Evolutionary conservation across 2,888 invertebrate species (phyloP).

Genomic region (Eristalinus aeneus): DNA sequence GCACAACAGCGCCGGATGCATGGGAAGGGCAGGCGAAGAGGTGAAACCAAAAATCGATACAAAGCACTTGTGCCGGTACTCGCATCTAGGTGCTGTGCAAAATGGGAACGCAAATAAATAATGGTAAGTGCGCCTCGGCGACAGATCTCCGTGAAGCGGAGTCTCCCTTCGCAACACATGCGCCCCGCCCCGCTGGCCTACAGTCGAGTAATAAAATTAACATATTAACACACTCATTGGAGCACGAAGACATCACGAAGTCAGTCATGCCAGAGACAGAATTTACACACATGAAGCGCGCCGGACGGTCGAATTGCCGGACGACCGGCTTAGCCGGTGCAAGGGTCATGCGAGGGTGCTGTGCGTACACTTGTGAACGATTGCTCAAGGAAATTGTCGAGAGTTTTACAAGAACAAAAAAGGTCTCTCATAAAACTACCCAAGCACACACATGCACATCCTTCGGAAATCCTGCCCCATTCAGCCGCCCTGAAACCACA

Average conservation of each 20-base stretch:
- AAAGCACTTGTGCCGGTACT: background rate
- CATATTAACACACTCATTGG: constrained; percentile 20
- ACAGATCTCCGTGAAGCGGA: background rate
- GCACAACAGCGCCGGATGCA: background rate
- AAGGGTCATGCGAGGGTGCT: background rate
- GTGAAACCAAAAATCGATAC: constrained; percentile 11
- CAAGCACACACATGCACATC: background rate
- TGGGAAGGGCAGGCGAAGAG: background rate
- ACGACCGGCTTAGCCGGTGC: background rate
- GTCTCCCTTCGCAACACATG: constrained; percentile 16
- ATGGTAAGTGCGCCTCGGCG: constrained; percentile 23
- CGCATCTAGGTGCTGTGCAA: constrained; percentile 13
- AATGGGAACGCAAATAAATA: constrained; percentile 30
- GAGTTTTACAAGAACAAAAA: background rate
- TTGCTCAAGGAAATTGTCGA: background rate
- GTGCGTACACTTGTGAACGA: background rate
- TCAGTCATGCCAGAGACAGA: background rate
- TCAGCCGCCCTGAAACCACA: constrained; percentile 1
- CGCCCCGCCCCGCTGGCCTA: background rate
- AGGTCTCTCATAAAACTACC: background rate
- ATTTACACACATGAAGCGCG: background rate
- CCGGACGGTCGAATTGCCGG: background rate
- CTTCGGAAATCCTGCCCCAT: background rate
- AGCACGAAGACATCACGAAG: background rate
- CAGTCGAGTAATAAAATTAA: constrained; percentile 28